These are phyloP conservation scores for Percopsis transmontana DNA, from an alignment of 2,113 vertebrate genomes.

Conservation along the genomic window DNA sequence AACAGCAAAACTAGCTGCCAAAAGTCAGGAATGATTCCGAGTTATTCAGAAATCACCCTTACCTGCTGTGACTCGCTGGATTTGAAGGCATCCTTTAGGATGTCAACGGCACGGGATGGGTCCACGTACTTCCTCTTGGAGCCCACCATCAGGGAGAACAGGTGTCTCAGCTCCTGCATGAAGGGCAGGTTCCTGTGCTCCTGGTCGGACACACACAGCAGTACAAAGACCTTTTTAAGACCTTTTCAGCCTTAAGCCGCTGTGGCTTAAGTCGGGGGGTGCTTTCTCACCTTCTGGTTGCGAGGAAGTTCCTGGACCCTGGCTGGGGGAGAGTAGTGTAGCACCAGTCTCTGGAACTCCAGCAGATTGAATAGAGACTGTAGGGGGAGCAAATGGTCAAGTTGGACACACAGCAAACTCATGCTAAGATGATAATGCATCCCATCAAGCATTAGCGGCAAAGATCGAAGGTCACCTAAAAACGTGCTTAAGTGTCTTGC, in stretches of 20 bases:
- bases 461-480: too few species aligned
- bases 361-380: conserved; percentile 82
- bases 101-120: conserved; percentile 95
- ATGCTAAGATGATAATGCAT: not conserved
- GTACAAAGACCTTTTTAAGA: too few species aligned
- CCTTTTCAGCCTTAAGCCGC: too few species aligned
- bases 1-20: too few species aligned
- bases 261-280: not conserved
- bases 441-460: not conserved
- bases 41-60: too few species aligned
- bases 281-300: conserved; percentile 91
- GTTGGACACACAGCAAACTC: not conserved
- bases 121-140: conserved; percentile 98
- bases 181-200: conserved; percentile 97
- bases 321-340: conserved; percentile 91
- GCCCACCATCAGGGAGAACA: conserved; percentile 96
- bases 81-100: conserved; percentile 98
- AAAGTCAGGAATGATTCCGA: too few species aligned
- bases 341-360: conserved; percentile 96
- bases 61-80: conserved; percentile 98
- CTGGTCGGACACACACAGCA: conserved; percentile 60
- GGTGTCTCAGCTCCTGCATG: conserved; percentile 92
- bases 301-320: conserved; percentile 90
- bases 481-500: too few species aligned
- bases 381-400: not conserved